phyloP scores from a whole-genome alignment of 1,140 invertebrate genomes.

The Drosophila punjabiensis region DNA sequence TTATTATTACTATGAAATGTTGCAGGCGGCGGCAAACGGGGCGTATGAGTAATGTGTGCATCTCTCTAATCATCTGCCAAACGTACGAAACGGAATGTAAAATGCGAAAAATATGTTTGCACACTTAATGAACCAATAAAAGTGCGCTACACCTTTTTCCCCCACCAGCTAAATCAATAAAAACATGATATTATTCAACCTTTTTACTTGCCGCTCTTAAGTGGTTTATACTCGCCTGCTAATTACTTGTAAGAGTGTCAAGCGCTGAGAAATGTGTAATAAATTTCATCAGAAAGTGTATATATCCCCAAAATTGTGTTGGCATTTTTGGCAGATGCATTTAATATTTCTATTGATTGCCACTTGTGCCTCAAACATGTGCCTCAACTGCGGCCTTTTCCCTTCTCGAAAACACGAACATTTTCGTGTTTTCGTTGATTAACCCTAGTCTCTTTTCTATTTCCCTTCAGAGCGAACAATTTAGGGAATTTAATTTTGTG shows the following conservation, averaged over 20 bases:
- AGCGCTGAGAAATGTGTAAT: constrained; percentile 11
- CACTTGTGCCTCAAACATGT: constrained; percentile 2
- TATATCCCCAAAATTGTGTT: constrained; percentile 1
- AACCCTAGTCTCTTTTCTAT: constrained; percentile 38
- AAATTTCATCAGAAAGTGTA: constrained; percentile 22
- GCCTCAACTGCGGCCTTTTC: neutral
- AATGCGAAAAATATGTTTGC: constrained; percentile 58
- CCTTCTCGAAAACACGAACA: constrained; percentile 38
- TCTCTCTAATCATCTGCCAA: constrained; percentile 45
- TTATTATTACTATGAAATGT: constrained; percentile 52
- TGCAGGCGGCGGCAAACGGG: constrained; percentile 32
- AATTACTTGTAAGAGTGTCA: constrained; percentile 67
- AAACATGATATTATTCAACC: constrained; percentile 30
- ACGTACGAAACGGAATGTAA: constrained; percentile 29
- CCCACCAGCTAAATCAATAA: constrained; percentile 74
- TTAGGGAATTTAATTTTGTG: constrained; percentile 16
- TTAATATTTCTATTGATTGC: constrained; percentile 50
- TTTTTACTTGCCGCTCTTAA: constrained; percentile 18
- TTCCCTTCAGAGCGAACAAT: constrained; percentile 1
- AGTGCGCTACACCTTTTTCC: constrained; percentile 3
- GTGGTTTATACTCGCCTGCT: constrained; percentile 35
- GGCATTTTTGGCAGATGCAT: constrained; percentile 63
- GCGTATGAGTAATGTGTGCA: constrained; percentile 56
- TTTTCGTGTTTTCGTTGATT: constrained; percentile 67
- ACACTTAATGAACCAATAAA: constrained; percentile 77